Evolutionary conservation across 2,888 invertebrate genomes (phyloP).

Genomic region (Lordiphosa andalusiaca): DNA sequence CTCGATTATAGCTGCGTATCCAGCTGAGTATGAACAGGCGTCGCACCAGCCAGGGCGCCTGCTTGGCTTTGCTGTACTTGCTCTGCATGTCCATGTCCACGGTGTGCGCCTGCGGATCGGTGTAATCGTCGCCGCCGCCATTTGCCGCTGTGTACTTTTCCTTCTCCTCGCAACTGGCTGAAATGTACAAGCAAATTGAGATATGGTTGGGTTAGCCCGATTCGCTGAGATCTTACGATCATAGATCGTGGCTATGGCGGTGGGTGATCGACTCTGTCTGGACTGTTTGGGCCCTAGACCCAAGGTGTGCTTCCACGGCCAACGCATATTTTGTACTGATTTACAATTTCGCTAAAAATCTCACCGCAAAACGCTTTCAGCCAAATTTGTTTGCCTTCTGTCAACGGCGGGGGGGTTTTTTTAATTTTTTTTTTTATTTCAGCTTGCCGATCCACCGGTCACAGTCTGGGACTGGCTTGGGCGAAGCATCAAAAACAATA

Average conservation of each 20-base stretch:
- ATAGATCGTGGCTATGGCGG: constrained; percentile 47
- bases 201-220: too few relatives aligned
- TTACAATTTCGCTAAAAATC: constrained; percentile 40
- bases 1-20: constrained; percentile 86
- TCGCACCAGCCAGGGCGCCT: constrained; percentile 70
- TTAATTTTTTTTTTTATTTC: constrained; percentile 26
- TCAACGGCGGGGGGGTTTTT: constrained; percentile 22
- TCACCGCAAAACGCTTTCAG: constrained; percentile 32
- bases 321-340: constrained; percentile 70
- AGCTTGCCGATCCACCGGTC: constrained; percentile 19
- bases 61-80: constrained; percentile 60
- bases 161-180: constrained; percentile 58
- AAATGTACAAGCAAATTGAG: not conserved
- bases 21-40: constrained; percentile 83
- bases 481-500: constrained; percentile 9
- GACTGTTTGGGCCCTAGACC: constrained; percentile 28
- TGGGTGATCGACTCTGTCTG: not conserved
- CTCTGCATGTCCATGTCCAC: constrained; percentile 58
- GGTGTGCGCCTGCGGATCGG: constrained; percentile 26
- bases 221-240: constrained; percentile 47
- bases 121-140: constrained; percentile 47
- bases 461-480: constrained; percentile 22
- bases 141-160: constrained; percentile 52
- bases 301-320: constrained; percentile 67
- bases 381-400: constrained; percentile 29